Evolutionary conservation across 2,888 invertebrate species (phyloP).

Genomic region (Lithophane ornitopus): DNA sequence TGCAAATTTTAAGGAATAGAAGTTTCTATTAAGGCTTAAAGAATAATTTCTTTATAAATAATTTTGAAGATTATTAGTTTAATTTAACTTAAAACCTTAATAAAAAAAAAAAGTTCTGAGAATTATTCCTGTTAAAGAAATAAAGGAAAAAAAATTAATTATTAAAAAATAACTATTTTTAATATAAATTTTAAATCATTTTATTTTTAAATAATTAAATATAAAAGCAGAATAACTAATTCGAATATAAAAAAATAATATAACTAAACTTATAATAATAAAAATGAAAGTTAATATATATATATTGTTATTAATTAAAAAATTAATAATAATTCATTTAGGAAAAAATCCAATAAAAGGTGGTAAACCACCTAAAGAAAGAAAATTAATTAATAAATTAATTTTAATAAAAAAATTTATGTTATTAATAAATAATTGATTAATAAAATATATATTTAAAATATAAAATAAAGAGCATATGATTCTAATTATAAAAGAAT

Average conservation of each 20-base stretch:
- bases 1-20: conserved; percentile 90
- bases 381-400: conserved; percentile 87
- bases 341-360: conserved; percentile 92
- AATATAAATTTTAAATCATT: conserved; percentile 82
- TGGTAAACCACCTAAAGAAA: conserved; percentile 91
- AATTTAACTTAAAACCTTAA: conserved; percentile 91
- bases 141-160: conserved; percentile 75
- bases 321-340: conserved; percentile 91
- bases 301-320: conserved; percentile 84
- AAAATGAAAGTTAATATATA: conserved; percentile 84
- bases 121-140: conserved; percentile 78
- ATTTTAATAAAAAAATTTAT: conserved; percentile 86
- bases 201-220: conserved; percentile 87
- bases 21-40: conserved; percentile 90
- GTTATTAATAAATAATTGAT: conserved; percentile 87
- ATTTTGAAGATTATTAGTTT: conserved; percentile 92
- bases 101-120: conserved; percentile 80
- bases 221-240: conserved; percentile 87
- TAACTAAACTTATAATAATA: conserved; percentile 89
- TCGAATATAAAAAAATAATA: conserved; percentile 90
- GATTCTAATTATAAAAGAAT: conserved; percentile 84
- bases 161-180: conserved; percentile 78
- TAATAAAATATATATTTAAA: conserved; percentile 87
- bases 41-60: conserved; percentile 88
- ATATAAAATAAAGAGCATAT: conserved; percentile 86